Evolutionary conservation across 2,113 vertebrate genomes (phyloP).

Genomic region (Antennarius striatus): DNA sequence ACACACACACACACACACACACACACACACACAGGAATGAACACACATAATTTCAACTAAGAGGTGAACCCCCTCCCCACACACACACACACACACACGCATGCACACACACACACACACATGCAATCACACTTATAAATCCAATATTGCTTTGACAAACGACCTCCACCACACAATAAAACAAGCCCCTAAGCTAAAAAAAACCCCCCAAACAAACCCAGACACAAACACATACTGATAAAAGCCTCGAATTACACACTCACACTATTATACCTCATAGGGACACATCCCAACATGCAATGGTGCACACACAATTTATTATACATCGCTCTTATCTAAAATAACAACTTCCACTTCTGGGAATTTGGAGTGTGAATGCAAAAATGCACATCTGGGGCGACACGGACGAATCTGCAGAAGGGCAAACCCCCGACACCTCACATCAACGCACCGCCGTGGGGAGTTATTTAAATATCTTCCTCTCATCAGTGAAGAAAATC

Average conservation of each 20-base stretch:
- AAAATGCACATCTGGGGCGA: conserved; percentile 7
- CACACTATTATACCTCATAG: not conserved
- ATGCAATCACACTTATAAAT: conserved; percentile 52
- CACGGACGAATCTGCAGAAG: not conserved
- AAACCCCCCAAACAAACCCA: conserved; percentile 32
- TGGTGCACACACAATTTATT: conserved; percentile 5
- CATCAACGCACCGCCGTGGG: not conserved
- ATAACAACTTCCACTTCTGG: conserved; percentile 28
- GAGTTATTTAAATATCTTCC: not conserved
- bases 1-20: conserved; percentile 17
- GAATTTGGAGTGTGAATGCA: conserved; percentile 60
- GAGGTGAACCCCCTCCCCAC: too few relatives aligned
- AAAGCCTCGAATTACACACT: conserved; percentile 30
- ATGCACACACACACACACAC: conserved; percentile 8
- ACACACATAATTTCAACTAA: not conserved
- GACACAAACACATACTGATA: conserved; percentile 17
- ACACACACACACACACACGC: conserved; percentile 2
- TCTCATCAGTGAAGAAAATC: too few relatives aligned
- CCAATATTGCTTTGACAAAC: conserved; percentile 67
- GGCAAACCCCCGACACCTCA: not conserved
- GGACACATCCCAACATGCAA: not conserved
- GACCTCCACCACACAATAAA: conserved; percentile 51
- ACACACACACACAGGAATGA: conserved; percentile 1
- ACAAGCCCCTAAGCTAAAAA: conserved; percentile 49
- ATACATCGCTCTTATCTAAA: conserved; percentile 58